Evolutionary conservation across 2,797 vertebrate species (phyloP).

Genomic region (Tangara arthus): DNA sequence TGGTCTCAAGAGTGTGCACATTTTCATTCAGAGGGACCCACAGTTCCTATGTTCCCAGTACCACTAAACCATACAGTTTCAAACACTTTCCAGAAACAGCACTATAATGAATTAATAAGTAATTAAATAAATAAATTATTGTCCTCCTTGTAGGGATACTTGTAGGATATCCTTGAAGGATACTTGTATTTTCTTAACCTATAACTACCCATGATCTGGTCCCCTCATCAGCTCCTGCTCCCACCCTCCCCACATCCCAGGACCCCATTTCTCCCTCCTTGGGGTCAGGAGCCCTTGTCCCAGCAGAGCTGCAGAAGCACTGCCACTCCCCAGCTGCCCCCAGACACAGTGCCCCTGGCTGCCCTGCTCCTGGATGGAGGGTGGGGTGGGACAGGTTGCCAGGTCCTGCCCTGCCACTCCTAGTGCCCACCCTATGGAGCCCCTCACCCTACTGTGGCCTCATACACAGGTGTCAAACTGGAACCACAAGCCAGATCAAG

Average conservation of each 20-base stretch:
- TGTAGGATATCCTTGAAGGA: neutral
- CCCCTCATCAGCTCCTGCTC: neutral
- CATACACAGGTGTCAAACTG: neutral
- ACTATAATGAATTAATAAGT: neutral
- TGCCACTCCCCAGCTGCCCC: neutral
- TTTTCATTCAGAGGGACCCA: neutral
- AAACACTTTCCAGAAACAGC: neutral
- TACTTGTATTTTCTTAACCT: neutral
- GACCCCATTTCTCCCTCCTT: neutral
- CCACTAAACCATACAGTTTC: neutral
- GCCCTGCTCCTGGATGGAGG: neutral
- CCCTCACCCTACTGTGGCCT: neutral
- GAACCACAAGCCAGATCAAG: neutral
- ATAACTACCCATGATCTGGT: neutral
- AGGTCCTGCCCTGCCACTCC: neutral
- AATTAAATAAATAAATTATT: neutral
- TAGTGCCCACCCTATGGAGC: neutral
- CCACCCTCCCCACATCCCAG: neutral
- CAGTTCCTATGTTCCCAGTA: neutral
- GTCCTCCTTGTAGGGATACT: neutral
- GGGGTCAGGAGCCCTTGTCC: neutral
- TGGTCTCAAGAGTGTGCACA: neutral
- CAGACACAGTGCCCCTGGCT: rapidly evolving
- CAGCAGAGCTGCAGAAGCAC: neutral
- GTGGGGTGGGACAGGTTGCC: neutral